Conservation (phyloP, 1,140 invertebrate species). For the Aphaenogaster rudis region DNA sequence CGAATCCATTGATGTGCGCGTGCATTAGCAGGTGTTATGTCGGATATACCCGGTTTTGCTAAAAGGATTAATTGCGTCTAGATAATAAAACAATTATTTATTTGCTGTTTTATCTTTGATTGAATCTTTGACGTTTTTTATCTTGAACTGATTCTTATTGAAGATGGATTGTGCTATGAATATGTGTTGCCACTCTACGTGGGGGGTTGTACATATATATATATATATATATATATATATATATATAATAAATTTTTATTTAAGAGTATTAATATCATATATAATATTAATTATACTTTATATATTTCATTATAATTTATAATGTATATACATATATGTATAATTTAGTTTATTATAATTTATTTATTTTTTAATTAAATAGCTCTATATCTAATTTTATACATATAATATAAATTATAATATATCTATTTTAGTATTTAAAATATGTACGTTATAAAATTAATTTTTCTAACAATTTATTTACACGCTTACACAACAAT, state of each 20-base stretch:
- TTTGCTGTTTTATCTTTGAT: not conserved
- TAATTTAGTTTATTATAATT: too few species aligned
- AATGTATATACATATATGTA: too few species aligned
- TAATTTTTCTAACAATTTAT: not conserved
- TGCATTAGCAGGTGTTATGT: not conserved
- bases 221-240: not conserved
- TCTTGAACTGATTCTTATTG: not conserved
- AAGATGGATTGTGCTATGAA: not conserved
- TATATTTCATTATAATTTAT: too few species aligned
- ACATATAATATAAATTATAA: not conserved
- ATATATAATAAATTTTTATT: not conserved
- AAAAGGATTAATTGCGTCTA: not conserved
- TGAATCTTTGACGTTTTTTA: too few species aligned
- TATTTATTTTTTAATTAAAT: too few species aligned
- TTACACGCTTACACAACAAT: not conserved
- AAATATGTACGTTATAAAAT: constrained; percentile 14
- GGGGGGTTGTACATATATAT: not conserved
- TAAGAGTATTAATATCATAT: not conserved
- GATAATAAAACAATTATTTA: constrained; percentile 5
- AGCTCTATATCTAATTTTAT: too few species aligned
- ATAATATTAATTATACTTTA: too few species aligned
- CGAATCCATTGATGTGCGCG: not conserved
- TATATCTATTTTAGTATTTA: not conserved
- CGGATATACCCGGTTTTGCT: too few species aligned
- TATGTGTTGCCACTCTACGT: not conserved